phyloP scores from a whole-genome alignment of 2,797 vertebrate genomes.

The Danio kyathit region DNA sequence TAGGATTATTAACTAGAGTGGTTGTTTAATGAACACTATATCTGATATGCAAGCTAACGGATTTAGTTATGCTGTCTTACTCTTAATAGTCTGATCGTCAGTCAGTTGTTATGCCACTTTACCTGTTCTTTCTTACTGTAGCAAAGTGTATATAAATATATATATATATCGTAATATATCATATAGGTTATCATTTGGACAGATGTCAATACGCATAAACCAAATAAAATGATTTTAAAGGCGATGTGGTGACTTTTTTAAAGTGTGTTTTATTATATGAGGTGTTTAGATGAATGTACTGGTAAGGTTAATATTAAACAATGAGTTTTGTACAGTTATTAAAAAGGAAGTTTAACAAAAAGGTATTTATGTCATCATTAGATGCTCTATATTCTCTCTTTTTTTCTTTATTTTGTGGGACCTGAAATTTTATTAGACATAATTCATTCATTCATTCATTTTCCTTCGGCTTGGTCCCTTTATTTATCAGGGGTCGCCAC shows the following conservation, averaged over 20 bases:
- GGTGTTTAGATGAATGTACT: background rate
- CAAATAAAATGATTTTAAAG: conserved; percentile 50
- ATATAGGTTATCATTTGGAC: conserved; percentile 25
- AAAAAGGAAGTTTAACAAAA: background rate
- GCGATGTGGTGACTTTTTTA: background rate
- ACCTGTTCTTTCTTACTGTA: conserved; percentile 50
- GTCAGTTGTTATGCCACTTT: conserved; percentile 33
- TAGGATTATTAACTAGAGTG: conserved; percentile 5
- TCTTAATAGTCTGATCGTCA: conserved; percentile 26
- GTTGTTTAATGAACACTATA: conserved; percentile 38
- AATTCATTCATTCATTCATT: too few relatives aligned
- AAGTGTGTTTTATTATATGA: background rate
- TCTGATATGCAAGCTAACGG: conserved; percentile 51
- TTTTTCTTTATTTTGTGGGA: background rate
- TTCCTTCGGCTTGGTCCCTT: too few relatives aligned
- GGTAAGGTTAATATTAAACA: background rate
- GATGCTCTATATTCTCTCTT: too few relatives aligned
- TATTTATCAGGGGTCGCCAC: too few relatives aligned
- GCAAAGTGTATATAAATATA: conserved; percentile 55
- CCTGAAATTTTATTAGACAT: too few relatives aligned
- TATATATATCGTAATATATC: conserved; percentile 18
- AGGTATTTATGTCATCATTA: background rate
- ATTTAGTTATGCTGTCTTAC: conserved; percentile 24
- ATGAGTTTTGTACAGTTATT: background rate
- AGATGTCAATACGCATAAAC: conserved; percentile 39